phyloP scores from a whole-genome alignment of 2,113 vertebrate genomes.

The Hyperoodon ampullatus region DNA sequence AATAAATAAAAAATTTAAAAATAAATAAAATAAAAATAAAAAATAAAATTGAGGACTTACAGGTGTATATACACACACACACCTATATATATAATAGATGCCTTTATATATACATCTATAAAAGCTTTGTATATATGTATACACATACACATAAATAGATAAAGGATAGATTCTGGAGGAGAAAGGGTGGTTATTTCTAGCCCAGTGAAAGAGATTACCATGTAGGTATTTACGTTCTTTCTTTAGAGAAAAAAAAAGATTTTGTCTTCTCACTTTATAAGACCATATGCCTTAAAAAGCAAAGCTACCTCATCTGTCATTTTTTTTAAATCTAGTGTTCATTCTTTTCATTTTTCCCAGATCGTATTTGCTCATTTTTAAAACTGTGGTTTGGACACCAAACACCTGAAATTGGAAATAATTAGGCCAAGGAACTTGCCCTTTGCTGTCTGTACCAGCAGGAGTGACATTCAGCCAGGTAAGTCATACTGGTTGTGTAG shows the following conservation, averaged over 20 bases:
- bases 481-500: neutral
- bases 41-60: neutral
- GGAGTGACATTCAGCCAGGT: neutral
- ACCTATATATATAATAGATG: neutral
- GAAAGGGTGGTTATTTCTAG: neutral
- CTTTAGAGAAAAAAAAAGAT: neutral
- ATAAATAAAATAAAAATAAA: too few relatives aligned
- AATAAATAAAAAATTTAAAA: too few relatives aligned
- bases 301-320: neutral
- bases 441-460: neutral
- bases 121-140: too few relatives aligned
- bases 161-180: neutral
- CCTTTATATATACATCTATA: neutral
- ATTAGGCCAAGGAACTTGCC: neutral
- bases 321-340: neutral
- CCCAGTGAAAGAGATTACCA: neutral
- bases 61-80: neutral
- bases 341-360: neutral
- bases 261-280: neutral
- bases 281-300: neutral
- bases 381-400: neutral
- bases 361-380: neutral
- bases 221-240: neutral
- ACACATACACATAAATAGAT: neutral
- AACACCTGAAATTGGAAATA: neutral